Percentiles rank a stretch among this genome's conserved stretches.
These are phyloP conservation scores for Sandelia bainsii DNA, from an alignment of 2,797 vertebrate species.

Conservation along the genomic window DNA sequence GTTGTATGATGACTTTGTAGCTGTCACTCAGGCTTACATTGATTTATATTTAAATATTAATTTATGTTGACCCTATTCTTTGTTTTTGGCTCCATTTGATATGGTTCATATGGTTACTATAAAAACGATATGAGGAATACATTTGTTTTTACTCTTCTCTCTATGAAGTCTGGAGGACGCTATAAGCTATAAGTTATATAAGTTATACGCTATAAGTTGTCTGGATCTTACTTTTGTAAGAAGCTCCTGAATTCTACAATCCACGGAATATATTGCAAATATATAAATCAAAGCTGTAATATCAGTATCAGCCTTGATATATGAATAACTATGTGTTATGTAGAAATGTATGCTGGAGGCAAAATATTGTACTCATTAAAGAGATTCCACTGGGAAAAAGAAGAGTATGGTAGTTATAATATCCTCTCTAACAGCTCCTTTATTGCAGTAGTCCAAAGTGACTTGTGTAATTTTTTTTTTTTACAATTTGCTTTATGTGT, in stretches of 20 bases:
- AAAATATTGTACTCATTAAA: not conserved
- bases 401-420: not conserved
- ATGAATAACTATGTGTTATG: constrained; percentile 10
- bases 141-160: constrained; percentile 3
- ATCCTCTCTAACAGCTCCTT: not conserved
- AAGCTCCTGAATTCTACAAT: not conserved
- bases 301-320: constrained; percentile 9
- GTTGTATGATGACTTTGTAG: constrained; percentile 50
- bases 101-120: constrained; percentile 72
- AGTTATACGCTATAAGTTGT: constrained; percentile 16
- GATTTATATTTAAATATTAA: constrained; percentile 68
- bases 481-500: not conserved
- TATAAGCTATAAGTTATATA: too few species aligned
- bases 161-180: not conserved
- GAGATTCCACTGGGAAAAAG: not conserved
- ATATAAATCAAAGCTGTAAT: not conserved
- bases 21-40: constrained; percentile 66
- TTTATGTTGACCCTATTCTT: constrained; percentile 48
- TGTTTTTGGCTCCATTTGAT: constrained; percentile 61
- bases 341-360: constrained; percentile 1
- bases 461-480: not conserved
- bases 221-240: not conserved
- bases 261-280: constrained; percentile 3
- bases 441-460: constrained; percentile 1
- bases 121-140: constrained; percentile 51